Evolutionary conservation across 1,140 invertebrate species (phyloP).

Genomic region (Drosophila kohkoa): DNA sequence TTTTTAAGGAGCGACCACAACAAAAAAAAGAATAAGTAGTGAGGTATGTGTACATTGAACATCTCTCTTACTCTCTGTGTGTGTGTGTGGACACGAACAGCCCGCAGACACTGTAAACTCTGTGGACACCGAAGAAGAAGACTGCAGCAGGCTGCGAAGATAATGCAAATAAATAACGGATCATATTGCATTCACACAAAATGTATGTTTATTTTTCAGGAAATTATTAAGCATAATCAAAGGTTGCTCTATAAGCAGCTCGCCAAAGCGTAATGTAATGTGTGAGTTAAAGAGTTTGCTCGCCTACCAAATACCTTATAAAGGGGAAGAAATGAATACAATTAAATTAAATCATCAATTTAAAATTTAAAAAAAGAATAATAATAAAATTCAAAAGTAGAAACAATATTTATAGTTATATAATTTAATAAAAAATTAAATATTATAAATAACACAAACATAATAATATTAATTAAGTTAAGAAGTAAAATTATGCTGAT

Average conservation of each 20-base stretch:
- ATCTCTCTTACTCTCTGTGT: conserved; percentile 1
- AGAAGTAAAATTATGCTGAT: too few species aligned
- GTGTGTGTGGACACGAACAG: conserved; percentile 27
- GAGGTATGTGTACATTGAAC: conserved; percentile 11
- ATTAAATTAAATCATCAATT: not conserved
- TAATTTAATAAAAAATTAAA: too few species aligned
- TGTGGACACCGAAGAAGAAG: conserved; percentile 3
- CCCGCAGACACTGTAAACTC: conserved; percentile 51
- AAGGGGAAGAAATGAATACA: not conserved
- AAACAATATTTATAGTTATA: too few species aligned
- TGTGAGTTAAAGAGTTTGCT: not conserved
- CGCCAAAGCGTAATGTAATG: not conserved
- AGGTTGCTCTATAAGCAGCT: conserved; percentile 46
- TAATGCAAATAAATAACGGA: conserved; percentile 74
- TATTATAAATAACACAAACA: too few species aligned
- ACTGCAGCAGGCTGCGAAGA: conserved; percentile 27
- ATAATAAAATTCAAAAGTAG: too few species aligned
- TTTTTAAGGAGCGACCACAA: conserved; percentile 28
- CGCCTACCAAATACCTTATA: not conserved
- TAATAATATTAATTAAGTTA: too few species aligned
- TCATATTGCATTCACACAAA: conserved; percentile 81
- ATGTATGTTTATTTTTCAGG: conserved; percentile 69
- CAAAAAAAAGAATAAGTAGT: not conserved
- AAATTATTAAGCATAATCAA: conserved; percentile 71
- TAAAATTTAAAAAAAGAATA: too few species aligned